A percentile compares a stretch with the other conserved stretches of the same genome.
Conservation (phyloP, 1,140 invertebrate genomes). For the Procambarus clarkii region DNA sequence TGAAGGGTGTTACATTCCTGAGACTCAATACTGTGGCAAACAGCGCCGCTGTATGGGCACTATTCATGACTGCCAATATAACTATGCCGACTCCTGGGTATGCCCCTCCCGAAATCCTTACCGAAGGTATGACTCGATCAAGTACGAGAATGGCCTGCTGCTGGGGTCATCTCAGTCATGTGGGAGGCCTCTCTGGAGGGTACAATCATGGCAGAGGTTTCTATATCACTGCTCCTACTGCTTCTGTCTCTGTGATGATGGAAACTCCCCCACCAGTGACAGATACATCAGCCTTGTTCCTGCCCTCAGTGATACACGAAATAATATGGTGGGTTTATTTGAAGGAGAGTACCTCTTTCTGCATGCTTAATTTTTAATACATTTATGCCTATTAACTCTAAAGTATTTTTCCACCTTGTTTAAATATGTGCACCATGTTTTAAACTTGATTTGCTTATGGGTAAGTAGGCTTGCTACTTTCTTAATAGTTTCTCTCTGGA, state of each 20-base stretch:
- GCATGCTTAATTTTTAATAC: no score
- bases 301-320: conserved; percentile 80
- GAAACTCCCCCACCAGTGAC: conserved; percentile 81
- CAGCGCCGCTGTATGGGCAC: conserved; percentile 84
- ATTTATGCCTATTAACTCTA: no score
- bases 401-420: no score
- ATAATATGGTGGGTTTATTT: conserved; percentile 82
- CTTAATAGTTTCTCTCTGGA: no score
- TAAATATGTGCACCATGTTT: no score
- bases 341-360: no score
- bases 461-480: no score
- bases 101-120: conserved; percentile 80
- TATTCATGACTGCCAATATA: conserved; percentile 85
- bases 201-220: conserved; percentile 90
- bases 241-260: conserved; percentile 90
- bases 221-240: conserved; percentile 94
- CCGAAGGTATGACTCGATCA: conserved; percentile 88
- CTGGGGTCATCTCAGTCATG: neutral
- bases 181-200: conserved; percentile 75
- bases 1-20: conserved; percentile 81
- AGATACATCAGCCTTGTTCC: conserved; percentile 87
- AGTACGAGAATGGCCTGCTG: conserved; percentile 78
- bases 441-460: no score
- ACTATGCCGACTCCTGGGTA: conserved; percentile 90
- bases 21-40: conserved; percentile 78